These are phyloP conservation scores for Lordiphosa fenestrarum DNA, from an alignment of 2,888 invertebrate genomes.

Conservation along the genomic window DNA sequence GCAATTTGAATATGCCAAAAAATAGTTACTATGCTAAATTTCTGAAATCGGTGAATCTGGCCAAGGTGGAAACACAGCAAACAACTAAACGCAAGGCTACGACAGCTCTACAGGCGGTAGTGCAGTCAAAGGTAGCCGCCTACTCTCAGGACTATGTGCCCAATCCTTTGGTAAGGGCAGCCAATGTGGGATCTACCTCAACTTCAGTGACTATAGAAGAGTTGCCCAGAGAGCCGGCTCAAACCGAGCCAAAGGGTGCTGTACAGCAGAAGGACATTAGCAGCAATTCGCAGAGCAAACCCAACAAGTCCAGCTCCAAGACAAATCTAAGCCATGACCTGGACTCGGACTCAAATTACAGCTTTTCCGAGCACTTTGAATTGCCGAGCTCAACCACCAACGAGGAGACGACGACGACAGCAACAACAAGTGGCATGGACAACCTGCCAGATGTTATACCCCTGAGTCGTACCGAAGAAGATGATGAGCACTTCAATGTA, in stretches of 20 bases:
- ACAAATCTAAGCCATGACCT: slow-evolving; percentile 37
- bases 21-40: slow-evolving; percentile 76
- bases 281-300: slow-evolving; percentile 28
- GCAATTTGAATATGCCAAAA: slow-evolving; percentile 11
- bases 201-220: background rate
- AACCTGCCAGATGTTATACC: slow-evolving; percentile 77
- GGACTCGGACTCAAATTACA: slow-evolving; percentile 80
- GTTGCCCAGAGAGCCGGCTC: slow-evolving; percentile 3
- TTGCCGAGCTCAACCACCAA: slow-evolving; percentile 42
- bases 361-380: slow-evolving; percentile 79
- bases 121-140: slow-evolving; percentile 8
- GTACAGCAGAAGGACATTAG: slow-evolving; percentile 37
- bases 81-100: slow-evolving; percentile 10
- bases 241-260: slow-evolving; percentile 2
- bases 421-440: slow-evolving; percentile 45
- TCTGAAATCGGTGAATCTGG: slow-evolving; percentile 68
- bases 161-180: slow-evolving; percentile 52
- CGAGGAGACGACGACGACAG: slow-evolving; percentile 4
- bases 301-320: background rate
- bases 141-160: slow-evolving; percentile 42
- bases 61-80: slow-evolving; percentile 31
- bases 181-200: slow-evolving; percentile 6
- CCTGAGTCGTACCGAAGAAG: slow-evolving; percentile 14
- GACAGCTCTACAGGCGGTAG: background rate
- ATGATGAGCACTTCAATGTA: slow-evolving; percentile 18